These are phyloP conservation scores for Myanophis thanlyinensis DNA, from an alignment of 2,113 vertebrate genomes.

Conservation along the genomic window DNA sequence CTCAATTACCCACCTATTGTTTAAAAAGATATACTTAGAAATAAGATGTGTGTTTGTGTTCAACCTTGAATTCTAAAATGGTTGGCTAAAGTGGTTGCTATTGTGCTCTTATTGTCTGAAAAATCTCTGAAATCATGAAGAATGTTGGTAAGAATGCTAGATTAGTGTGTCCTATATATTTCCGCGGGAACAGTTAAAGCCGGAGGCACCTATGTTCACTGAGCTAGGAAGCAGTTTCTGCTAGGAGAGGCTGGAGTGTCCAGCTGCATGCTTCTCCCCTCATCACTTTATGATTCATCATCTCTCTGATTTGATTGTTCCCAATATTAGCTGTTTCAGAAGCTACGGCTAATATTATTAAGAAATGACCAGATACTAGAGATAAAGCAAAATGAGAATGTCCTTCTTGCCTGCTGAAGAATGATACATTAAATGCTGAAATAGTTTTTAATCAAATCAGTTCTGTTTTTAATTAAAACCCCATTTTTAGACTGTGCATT, in stretches of 20 bases:
- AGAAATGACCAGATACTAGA: background rate
- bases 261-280: background rate
- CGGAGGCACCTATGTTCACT: background rate
- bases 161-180: background rate
- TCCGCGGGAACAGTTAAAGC: background rate
- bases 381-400: constrained; percentile 4
- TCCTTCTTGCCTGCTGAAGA: constrained; percentile 11
- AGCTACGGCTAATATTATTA: background rate
- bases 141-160: background rate
- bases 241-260: background rate
- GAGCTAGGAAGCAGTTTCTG: background rate
- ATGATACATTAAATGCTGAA: background rate
- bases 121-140: background rate
- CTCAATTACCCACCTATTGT: background rate
- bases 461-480: constrained; percentile 50
- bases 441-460: constrained; percentile 54
- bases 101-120: background rate
- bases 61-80: background rate
- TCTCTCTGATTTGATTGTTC: background rate
- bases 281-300: background rate
- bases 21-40: background rate
- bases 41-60: background rate
- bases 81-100: background rate
- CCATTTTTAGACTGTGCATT: background rate
- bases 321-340: background rate